Conservation (phyloP, 1,140 invertebrate genomes). For the Atopsyche davidsoni region DNA sequence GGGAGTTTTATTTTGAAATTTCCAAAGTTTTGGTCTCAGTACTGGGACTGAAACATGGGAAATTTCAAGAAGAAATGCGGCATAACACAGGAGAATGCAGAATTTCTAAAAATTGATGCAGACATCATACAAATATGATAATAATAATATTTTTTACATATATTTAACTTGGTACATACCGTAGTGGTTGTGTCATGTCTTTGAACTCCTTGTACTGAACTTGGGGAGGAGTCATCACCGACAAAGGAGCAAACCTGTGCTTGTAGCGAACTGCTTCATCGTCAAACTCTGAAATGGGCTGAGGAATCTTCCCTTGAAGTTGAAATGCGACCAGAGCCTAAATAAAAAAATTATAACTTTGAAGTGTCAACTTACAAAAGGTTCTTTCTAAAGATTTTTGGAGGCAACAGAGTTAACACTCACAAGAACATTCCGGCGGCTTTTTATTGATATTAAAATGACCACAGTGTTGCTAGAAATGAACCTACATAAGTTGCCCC, state of each 20-base stretch:
- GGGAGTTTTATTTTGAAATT: no score
- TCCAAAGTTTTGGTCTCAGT: no score
- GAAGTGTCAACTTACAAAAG: no score
- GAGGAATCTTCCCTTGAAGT: constrained; percentile 60
- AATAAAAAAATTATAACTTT: constrained; percentile 18
- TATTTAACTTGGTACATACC: constrained; percentile 36
- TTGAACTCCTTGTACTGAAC: constrained; percentile 81
- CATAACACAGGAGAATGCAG: not conserved
- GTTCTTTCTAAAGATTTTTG: no score
- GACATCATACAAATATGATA: not conserved
- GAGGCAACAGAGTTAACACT: no score
- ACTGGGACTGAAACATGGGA: no score
- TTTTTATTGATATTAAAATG: no score
- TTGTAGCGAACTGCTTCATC: constrained; percentile 91
- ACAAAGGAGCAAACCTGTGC: constrained; percentile 87
- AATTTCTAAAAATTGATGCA: no score
- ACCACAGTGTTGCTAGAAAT: no score
- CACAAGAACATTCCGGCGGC: no score
- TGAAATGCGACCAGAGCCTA: constrained; percentile 51
- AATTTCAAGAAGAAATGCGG: constrained; percentile 4
- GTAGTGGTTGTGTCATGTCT: constrained; percentile 50
- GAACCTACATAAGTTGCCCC: no score
- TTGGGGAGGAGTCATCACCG: constrained; percentile 78
- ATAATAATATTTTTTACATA: constrained; percentile 23
- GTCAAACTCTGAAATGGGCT: constrained; percentile 80